phyloP scores from a whole-genome alignment of 2,888 invertebrate species.

The Melipona beecheii region DNA sequence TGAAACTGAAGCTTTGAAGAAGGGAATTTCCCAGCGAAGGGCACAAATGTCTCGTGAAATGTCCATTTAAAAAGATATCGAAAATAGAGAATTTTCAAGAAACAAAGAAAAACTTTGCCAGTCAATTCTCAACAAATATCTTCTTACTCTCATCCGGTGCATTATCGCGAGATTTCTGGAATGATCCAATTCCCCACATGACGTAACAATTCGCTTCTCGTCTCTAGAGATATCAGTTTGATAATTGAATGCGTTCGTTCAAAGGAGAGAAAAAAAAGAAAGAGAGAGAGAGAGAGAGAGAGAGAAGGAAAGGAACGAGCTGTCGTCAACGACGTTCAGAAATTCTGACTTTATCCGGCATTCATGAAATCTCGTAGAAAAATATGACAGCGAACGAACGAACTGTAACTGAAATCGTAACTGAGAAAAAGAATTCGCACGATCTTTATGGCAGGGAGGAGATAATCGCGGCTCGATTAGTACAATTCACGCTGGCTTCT shows the following conservation, averaged over 20 bases:
- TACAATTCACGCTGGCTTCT: not conserved
- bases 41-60: too few relatives aligned
- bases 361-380: not conserved
- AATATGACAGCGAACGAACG: not conserved
- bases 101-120: too few relatives aligned
- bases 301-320: not conserved
- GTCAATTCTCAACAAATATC: too few relatives aligned
- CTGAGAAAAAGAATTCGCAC: not conserved
- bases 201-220: not conserved
- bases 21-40: too few relatives aligned
- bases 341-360: not conserved
- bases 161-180: not conserved
- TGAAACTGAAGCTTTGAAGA: too few relatives aligned
- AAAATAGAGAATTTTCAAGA: too few relatives aligned
- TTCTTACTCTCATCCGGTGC: too few relatives aligned
- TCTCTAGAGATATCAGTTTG: not conserved
- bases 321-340: not conserved
- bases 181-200: not conserved
- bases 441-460: not conserved
- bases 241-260: not conserved
- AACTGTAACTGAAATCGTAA: not conserved
- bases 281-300: not conserved
- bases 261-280: too few relatives aligned
- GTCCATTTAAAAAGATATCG: too few relatives aligned
- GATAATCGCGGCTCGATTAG: slow-evolving; percentile 19